Evolutionary conservation across 2,888 invertebrate species (phyloP).

Genomic region (Sericinus montela): DNA sequence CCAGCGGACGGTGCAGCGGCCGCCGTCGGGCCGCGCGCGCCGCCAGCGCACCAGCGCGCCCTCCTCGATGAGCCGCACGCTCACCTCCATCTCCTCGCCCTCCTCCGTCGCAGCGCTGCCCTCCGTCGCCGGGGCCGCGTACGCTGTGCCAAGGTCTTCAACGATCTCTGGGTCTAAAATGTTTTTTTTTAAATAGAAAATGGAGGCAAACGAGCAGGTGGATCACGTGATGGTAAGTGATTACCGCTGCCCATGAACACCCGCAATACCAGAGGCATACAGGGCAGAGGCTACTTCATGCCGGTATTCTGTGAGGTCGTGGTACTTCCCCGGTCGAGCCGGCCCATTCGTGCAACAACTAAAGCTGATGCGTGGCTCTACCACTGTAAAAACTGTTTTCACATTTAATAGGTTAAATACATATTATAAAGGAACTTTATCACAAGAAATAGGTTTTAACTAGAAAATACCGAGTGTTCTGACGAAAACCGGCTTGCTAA

Average conservation of each 20-base stretch:
- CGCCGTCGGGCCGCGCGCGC: slow-evolving; percentile 78
- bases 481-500: slow-evolving; percentile 89
- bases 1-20: slow-evolving; percentile 85
- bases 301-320: too few relatives aligned
- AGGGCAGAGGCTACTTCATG: too few relatives aligned
- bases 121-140: slow-evolving; percentile 47
- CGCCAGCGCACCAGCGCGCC: slow-evolving; percentile 89
- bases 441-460: too few relatives aligned
- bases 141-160: slow-evolving; percentile 30
- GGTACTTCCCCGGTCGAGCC: too few relatives aligned
- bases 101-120: slow-evolving; percentile 42
- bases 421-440: neutral
- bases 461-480: slow-evolving; percentile 79
- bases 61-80: slow-evolving; percentile 83
- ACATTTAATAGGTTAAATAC: neutral
- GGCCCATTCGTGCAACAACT: too few relatives aligned
- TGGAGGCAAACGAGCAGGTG: too few relatives aligned
- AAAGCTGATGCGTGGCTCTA: too few relatives aligned
- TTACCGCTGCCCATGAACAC: too few relatives aligned
- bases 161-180: slow-evolving; percentile 27
- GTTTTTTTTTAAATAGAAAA: too few relatives aligned
- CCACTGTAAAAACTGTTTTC: too few relatives aligned
- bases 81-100: slow-evolving; percentile 79
- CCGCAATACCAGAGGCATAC: too few relatives aligned
- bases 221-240: too few relatives aligned